Evolutionary conservation across 2,888 invertebrate genomes (phyloP).

Genomic region (Osmoderma eremita): DNA sequence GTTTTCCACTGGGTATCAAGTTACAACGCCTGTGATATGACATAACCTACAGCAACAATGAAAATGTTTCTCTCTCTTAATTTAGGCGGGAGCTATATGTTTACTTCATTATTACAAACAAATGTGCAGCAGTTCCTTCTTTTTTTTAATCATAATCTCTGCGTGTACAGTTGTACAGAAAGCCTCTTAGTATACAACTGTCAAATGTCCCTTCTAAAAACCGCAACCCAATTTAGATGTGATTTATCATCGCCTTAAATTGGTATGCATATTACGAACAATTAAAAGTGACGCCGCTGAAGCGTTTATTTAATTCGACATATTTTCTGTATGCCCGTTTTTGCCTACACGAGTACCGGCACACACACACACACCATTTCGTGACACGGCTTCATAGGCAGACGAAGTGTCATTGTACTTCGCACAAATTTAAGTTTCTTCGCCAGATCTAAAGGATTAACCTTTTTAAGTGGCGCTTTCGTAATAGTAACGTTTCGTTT

Average conservation of each 20-base stretch:
- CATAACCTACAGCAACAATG: conserved; percentile 12
- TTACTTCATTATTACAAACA: too few relatives aligned
- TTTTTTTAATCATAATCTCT: too few relatives aligned
- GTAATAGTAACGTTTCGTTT: conserved; percentile 19
- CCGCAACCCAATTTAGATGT: conserved; percentile 33
- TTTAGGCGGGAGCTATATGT: too few relatives aligned
- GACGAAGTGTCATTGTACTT: conserved; percentile 32
- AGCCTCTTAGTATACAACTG: not conserved
- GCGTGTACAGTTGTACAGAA: too few relatives aligned
- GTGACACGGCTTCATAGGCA: not conserved
- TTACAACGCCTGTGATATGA: conserved; percentile 1
- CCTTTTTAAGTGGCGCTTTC: conserved; percentile 29
- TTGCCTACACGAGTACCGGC: not conserved
- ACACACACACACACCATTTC: conserved; percentile 2
- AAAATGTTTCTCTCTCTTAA: not conserved
- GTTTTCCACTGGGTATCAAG: not conserved
- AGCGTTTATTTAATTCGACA: conserved; percentile 32
- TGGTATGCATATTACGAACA: conserved; percentile 31
- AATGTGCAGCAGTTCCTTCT: too few relatives aligned
- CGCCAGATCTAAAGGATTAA: conserved; percentile 14
- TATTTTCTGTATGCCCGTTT: conserved; percentile 26
- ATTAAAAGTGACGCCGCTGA: conserved; percentile 29
- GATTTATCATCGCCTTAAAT: conserved; percentile 35
- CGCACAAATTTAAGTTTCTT: conserved; percentile 14
- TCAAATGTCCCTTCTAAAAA: conserved; percentile 14